Base-by-base conservation (phyloP, 1,140 invertebrate species). In the Pseudomyrmex concolor region DNA sequence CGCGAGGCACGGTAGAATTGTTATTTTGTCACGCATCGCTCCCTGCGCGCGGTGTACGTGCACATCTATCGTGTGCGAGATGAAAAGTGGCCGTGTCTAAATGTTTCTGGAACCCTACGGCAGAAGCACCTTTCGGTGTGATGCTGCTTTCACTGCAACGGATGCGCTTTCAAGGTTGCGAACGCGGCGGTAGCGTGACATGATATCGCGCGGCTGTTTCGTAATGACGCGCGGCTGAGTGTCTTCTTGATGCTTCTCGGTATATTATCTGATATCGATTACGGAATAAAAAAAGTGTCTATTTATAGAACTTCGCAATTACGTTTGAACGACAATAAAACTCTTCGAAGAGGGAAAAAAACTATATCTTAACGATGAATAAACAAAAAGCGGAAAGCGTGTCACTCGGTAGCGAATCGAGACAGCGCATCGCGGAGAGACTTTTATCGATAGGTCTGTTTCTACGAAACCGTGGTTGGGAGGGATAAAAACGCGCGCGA, bases 21-120 rank as follows among this genome's bases (percentile, higher is more conserved):
- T 89, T 90, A 86, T 91, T 89, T 85, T 88, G 89, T 90, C 88
- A 90, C 84, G 89, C 86, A 81, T 86, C 67, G 22, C 72, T 70
- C 63, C 34, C 5, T 34, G 25, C 25, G 25, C 62, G 51, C 19
- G 17, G 34, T 15, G 10, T 22, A n/a, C 4, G 48, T 51, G 25
- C 25, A 66, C 63, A 45, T 80, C 25, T 25, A 54, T 77, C 15
- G 7, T 25, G 48, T 25, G 60, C 74, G 55, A 43, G 17, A 66
- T 76, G 80, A 73, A 81, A 86, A 86, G 67, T 25, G 22, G 13
- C 17, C 54, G 10, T 3, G 67, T 63, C 48, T 59, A 85, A 88
- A 88, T 85, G 86, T 83, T 85, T 34, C 55, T 17, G 45, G 15
- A 59, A 63, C 63, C 71, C 62, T n/a, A 59, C 19, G 70, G 12